Percentiles rank a stretch among this genome's conserved stretches.
phyloP scores from a whole-genome alignment of 1,140 invertebrate genomes.

The Achatina immaculata region DNA sequence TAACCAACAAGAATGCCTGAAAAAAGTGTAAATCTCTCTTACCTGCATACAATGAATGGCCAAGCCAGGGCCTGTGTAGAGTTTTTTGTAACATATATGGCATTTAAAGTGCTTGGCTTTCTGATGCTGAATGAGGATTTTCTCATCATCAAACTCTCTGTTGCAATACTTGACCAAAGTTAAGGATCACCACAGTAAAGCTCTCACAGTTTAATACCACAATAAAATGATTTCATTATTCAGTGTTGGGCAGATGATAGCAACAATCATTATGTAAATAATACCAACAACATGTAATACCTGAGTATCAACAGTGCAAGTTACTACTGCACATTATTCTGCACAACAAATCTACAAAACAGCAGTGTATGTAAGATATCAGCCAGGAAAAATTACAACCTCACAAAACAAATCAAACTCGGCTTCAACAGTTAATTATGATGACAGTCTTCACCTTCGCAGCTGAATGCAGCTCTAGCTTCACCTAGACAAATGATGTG shows the following conservation, averaged over 20 bases:
- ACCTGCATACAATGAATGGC: conserved; percentile 99
- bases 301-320: too few relatives aligned
- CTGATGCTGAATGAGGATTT: conserved; percentile 99
- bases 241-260: neutral
- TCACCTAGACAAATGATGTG: too few relatives aligned
- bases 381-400: too few relatives aligned
- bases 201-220: neutral
- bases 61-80: conserved; percentile 94
- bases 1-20: neutral
- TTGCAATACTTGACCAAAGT: conserved; percentile 92
- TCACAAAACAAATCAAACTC: too few relatives aligned
- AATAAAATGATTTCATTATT: neutral
- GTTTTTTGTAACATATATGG: conserved; percentile 99
- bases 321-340: neutral
- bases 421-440: too few relatives aligned
- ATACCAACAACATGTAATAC: too few relatives aligned
- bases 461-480: too few relatives aligned
- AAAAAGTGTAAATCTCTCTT: conserved; percentile 47
- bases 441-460: too few relatives aligned
- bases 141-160: conserved; percentile 99
- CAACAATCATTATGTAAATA: too few relatives aligned
- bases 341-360: too few relatives aligned
- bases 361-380: too few relatives aligned
- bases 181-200: conserved; percentile 47
- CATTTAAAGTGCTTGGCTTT: conserved; percentile 99